phyloP scores from a whole-genome alignment of 2,113 vertebrate genomes.

The Nothoprocta pentlandii region DNA sequence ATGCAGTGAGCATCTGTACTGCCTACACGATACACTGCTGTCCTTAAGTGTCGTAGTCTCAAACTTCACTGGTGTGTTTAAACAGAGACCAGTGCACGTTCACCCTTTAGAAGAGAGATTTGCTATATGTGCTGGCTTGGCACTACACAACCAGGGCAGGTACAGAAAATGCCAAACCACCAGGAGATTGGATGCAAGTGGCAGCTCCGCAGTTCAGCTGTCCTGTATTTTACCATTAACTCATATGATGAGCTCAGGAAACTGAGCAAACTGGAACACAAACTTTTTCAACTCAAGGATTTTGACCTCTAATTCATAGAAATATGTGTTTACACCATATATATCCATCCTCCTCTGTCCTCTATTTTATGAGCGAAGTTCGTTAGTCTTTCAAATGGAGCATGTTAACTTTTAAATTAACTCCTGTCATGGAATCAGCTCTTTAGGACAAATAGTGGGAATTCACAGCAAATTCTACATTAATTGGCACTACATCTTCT shows the following conservation, averaged over 20 bases:
- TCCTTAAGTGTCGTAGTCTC: neutral
- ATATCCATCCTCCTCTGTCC: neutral
- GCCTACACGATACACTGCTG: neutral
- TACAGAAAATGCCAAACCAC: neutral
- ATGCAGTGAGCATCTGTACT: neutral
- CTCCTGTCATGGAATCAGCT: neutral
- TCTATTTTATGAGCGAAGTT: slow-evolving; percentile 4
- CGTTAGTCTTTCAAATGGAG: neutral
- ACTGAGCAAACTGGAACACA: neutral
- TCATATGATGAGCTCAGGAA: neutral
- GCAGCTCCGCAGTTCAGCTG: neutral
- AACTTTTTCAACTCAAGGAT: neutral
- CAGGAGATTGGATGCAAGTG: neutral
- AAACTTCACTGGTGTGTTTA: neutral
- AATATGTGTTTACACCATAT: neutral
- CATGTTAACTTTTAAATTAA: neutral
- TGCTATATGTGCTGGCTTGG: neutral
- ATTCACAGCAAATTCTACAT: neutral
- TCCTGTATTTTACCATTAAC: neutral
- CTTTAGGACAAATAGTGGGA: neutral
- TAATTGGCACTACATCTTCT: neutral
- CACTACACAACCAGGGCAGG: neutral
- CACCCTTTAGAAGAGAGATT: neutral
- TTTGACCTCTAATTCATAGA: slow-evolving; percentile 27
- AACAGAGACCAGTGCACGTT: neutral